Conservation (phyloP, 2,888 invertebrate genomes). For the Argyresthia albistria region DNA sequence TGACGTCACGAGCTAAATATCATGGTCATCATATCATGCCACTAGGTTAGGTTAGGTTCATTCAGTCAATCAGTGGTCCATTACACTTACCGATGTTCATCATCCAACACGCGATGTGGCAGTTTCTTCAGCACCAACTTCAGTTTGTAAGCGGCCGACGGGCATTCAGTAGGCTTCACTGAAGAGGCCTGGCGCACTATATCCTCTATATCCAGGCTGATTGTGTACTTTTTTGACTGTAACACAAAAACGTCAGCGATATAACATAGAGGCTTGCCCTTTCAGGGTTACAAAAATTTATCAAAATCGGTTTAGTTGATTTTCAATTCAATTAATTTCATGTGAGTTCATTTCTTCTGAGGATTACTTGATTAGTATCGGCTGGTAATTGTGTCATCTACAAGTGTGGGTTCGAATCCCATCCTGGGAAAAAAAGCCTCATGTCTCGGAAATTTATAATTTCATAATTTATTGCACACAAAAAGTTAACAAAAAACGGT, state of each 20-base stretch:
- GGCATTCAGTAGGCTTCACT: conserved; percentile 81
- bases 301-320: too few relatives aligned
- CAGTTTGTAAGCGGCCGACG: conserved; percentile 80
- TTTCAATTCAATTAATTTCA: too few relatives aligned
- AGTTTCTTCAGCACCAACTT: conserved; percentile 24
- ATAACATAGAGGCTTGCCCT: not conserved
- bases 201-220: conserved; percentile 36
- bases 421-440: too few relatives aligned
- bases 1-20: too few relatives aligned
- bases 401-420: too few relatives aligned
- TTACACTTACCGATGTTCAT: conserved; percentile 18
- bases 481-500: too few relatives aligned
- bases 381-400: too few relatives aligned
- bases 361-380: too few relatives aligned
- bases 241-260: conserved; percentile 9
- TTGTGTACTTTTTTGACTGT: conserved; percentile 28
- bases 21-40: not conserved
- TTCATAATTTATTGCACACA: too few relatives aligned
- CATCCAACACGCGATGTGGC: conserved; percentile 22
- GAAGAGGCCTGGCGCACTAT: conserved; percentile 73
- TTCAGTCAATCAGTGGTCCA: not conserved
- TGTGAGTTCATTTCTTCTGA: too few relatives aligned
- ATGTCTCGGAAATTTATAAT: too few relatives aligned
- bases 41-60: not conserved
- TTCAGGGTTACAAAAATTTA: not conserved